phyloP scores from a whole-genome alignment of 2,888 invertebrate genomes.

The Archaeoteleia sp. region DNA sequence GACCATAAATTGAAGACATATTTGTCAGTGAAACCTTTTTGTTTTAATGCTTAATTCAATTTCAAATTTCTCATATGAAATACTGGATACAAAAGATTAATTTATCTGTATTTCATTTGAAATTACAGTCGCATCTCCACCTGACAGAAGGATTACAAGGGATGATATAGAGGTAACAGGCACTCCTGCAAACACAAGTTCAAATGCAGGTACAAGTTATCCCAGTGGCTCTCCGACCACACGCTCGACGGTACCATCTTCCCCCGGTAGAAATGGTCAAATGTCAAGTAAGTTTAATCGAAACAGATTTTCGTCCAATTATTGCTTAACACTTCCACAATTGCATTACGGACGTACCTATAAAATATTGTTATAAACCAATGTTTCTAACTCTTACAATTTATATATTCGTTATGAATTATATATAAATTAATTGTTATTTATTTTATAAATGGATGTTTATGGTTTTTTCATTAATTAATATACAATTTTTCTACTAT shows the following conservation, averaged over 20 bases:
- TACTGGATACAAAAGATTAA: slow-evolving; percentile 23
- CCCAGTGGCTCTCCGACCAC: slow-evolving; percentile 60
- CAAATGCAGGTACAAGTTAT: slow-evolving; percentile 73
- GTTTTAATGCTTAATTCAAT: slow-evolving; percentile 9
- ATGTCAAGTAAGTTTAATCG: slow-evolving; percentile 73
- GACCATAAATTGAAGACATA: not conserved
- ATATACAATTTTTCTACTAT: no score
- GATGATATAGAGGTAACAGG: slow-evolving; percentile 77
- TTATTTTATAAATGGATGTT: no score
- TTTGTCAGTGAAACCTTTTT: no score
- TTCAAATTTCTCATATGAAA: slow-evolving; percentile 11
- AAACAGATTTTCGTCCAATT: no score
- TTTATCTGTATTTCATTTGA: slow-evolving; percentile 52
- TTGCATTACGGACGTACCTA: no score
- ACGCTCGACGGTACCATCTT: slow-evolving; percentile 60
- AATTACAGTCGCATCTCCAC: slow-evolving; percentile 89
- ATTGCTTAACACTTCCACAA: no score
- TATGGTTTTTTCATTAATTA: no score
- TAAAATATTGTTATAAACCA: no score
- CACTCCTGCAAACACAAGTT: slow-evolving; percentile 70
- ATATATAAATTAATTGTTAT: no score
- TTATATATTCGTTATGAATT: no score
- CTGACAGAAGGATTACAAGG: slow-evolving; percentile 80
- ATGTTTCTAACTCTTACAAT: no score
- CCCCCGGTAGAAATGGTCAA: slow-evolving; percentile 74